Evolutionary conservation across 2,113 vertebrate genomes (phyloP), one percentile per base, ranked within the genome.

Genomic region (Actenoides lindsayi): DNA sequence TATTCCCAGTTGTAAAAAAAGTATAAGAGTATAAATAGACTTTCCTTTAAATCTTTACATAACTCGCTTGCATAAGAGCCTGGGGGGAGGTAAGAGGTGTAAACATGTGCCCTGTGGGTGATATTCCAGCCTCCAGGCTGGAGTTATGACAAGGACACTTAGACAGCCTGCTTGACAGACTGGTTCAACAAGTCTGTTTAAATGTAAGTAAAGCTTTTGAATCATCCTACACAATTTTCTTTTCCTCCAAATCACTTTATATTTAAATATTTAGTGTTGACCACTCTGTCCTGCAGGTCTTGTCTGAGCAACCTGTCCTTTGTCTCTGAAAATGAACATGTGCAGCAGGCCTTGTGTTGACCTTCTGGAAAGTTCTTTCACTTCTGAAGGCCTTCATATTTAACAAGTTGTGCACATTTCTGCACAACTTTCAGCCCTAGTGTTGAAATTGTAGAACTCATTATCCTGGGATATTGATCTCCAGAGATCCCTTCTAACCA

Each of bases 101-200:
- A 91, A 96, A 83, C 75, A 91, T 13, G 19, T 54, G 79, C 79
- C 63, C 54, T 65, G 79, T 94, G 88, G 94, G 93, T 0, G 50
- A 83, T 89, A 79, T 62, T 95, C 79, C 68, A 95, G 23, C 93
- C 94, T 93, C 63, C 68, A 95, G 82, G 60, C 85, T 95, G 93
- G 79, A 93, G 69, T 75, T 70, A 30, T 60, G 82, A 92, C 93
- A 92, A 81, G 68, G 96, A 96, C 85, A 56, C 80, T 77, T 83
- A 93, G 41, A 41, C 41, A 41, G 65, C 27, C 76, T 93, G 56
- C 74, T 78, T 94, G 93, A 87, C 89, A 89, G 87, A 92, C 81
- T 78, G 64, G 46, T 65, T 96, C 82, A 77, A 76, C 64, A 83
- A 95, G 76, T 56, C 68, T 86, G 39, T 44, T 80, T 69, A 56